phyloP scores from a whole-genome alignment of 1,140 invertebrate species.

The Coptotermes formosanus region DNA sequence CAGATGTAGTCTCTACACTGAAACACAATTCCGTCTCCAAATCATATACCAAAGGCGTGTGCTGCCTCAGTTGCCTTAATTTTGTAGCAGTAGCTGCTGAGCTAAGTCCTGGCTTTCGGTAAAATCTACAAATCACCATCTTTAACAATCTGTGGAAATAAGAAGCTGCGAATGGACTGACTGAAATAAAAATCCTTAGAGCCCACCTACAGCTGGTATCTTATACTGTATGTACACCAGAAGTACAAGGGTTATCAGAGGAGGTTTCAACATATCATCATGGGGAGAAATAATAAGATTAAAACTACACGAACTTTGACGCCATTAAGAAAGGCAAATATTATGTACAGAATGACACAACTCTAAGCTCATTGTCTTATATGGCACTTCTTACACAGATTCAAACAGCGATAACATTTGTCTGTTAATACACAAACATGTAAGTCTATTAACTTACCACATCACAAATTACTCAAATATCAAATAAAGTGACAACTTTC shows the following conservation, averaged over 20 bases:
- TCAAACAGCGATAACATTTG: not conserved
- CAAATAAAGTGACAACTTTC: no score
- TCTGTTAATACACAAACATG: not conserved
- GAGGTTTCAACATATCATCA: not conserved
- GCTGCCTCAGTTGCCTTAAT: constrained; percentile 38
- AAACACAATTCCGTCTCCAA: constrained; percentile 76
- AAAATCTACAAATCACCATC: constrained; percentile 37
- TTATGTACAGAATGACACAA: not conserved
- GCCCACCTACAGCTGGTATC: not conserved
- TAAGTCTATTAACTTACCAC: not conserved
- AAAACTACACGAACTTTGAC: not conserved
- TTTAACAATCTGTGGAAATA: not conserved
- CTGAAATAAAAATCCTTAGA: not conserved
- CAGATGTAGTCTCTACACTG: constrained; percentile 65
- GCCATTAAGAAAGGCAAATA: not conserved
- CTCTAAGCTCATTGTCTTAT: not conserved
- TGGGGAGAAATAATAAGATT: not conserved
- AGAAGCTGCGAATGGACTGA: no score
- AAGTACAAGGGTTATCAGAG: not conserved
- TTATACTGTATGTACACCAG: not conserved
- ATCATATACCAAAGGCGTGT: constrained; percentile 43
- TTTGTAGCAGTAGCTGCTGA: constrained; percentile 38
- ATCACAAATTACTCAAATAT: not conserved
- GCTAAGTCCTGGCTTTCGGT: constrained; percentile 43
- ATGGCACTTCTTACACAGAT: not conserved